Evolutionary conservation across 30 jellyfish, hydroid and myxozoan species (phyloP), one percentile per base, ranked within the genome.

Genomic region (Clytia hemisphaerica): DNA sequence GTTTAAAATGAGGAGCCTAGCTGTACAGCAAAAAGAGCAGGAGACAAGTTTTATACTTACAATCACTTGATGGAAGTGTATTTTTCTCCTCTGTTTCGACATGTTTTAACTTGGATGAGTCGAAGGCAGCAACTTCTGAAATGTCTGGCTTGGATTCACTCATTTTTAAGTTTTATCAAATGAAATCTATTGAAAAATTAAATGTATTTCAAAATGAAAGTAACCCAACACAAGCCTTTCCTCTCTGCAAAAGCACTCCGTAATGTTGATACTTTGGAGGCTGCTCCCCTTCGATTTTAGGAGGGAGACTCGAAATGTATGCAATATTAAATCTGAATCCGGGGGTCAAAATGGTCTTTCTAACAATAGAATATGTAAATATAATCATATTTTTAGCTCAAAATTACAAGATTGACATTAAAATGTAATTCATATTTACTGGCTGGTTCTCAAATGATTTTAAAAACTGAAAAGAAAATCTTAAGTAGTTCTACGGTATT

Each of bases 101-200:
- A 67, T 75, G 94, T 57, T 82, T 71, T 69, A 82, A 57, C 45
- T 73, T 63, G 12, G 34, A 4, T 9, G 80, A 10, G 50, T 71
- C 94, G 66, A 82, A 82, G 6, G 53, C 31, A 16, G 34, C 65
- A 45, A 82, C 94, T 12, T 57, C 94, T 1, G 92, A 75, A 26
- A 83, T 86, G 76, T 83, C 95, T 5, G 95, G 92, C 14, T 73
- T 48, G 50, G 48, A n/a, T n/a, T n/a, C n/a, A n/a, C n/a, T n/a
- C n/a, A n/a, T n/a, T 3, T 15, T 79, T 85, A 3, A 85, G 93
- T 35, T 75, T 40, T 85, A 79, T 58, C n/a, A n/a, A n/a, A n/a
- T n/a, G n/a, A n/a, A n/a, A n/a, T n/a, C n/a, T n/a, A n/a, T n/a
- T n/a, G n/a, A n/a, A n/a, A n/a, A n/a, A n/a, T n/a, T n/a, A n/a